A percentile compares a stretch with the other conserved stretches of the same genome.
Evolutionary conservation across 2,797 vertebrate genomes (phyloP).

Genomic region (Xenopus petersii): DNA sequence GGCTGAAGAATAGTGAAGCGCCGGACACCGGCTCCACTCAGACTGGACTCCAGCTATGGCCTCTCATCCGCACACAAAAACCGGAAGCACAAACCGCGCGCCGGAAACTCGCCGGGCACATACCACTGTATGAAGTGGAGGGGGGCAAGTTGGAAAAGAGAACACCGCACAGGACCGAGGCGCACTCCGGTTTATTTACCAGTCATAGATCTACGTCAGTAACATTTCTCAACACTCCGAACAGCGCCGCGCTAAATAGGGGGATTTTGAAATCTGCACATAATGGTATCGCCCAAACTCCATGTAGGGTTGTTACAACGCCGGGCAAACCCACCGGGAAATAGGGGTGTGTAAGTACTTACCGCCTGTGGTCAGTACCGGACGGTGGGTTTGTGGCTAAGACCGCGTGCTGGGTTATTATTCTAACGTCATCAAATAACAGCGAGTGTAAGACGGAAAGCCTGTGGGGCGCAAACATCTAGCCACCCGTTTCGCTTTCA

Average conservation of each 20-base stretch:
- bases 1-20: too few relatives aligned
- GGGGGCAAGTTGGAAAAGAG: neutral
- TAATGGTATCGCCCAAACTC: neutral
- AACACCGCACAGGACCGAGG: neutral
- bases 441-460: too few relatives aligned
- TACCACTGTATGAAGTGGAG: neutral
- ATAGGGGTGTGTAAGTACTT: neutral
- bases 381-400: neutral
- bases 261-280: neutral
- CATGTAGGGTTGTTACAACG: neutral
- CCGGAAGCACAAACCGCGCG: slow-evolving; percentile 20
- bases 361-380: neutral
- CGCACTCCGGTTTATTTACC: neutral
- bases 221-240: neutral
- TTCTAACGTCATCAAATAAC: too few relatives aligned
- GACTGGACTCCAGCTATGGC: neutral
- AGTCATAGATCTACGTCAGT: neutral
- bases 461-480: too few relatives aligned
- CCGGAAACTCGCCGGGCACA: slow-evolving; percentile 13
- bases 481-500: neutral
- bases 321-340: neutral
- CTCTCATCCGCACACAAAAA: slow-evolving; percentile 27
- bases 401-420: too few relatives aligned
- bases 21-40: too few relatives aligned
- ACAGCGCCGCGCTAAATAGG: too few relatives aligned